Percentiles rank a stretch among this genome's conserved stretches.
These are phyloP conservation scores for Neofelis nebulosa DNA, from an alignment of 2,113 vertebrate species.

Conservation along the genomic window DNA sequence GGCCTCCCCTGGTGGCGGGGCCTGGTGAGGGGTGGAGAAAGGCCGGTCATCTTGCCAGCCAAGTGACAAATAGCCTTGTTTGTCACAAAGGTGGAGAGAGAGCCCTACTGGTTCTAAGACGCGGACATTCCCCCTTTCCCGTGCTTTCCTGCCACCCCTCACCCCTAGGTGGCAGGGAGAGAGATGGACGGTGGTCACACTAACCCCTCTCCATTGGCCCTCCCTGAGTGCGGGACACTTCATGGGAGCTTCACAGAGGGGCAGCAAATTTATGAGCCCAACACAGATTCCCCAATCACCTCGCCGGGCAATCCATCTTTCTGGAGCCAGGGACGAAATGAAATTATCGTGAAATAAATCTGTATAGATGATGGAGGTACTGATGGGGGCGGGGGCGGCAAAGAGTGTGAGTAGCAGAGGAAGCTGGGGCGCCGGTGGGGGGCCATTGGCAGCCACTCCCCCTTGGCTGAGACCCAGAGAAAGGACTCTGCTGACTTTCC, in stretches of 20 bases:
- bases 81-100: neutral
- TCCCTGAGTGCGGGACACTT: neutral
- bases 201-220: accelerated
- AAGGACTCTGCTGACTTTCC: neutral
- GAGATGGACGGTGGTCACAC: constrained; percentile 54
- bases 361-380: constrained; percentile 79
- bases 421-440: neutral
- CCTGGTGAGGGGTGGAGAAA: neutral
- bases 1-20: neutral
- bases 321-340: constrained; percentile 81
- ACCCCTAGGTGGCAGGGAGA: neutral
- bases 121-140: neutral
- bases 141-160: neutral
- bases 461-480: neutral
- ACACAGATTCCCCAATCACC: constrained; percentile 75
- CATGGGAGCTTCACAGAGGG: constrained; percentile 65
- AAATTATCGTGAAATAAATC: constrained; percentile 87
- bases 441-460: neutral
- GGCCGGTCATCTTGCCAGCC: neutral
- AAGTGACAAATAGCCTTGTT: constrained; percentile 31
- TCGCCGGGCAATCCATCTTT: constrained; percentile 80
- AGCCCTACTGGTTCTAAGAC: neutral
- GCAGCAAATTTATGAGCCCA: constrained; percentile 81
- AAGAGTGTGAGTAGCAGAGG: neutral
- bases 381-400: neutral